Percentiles rank a stretch among this genome's conserved stretches.
phyloP scores from a whole-genome alignment of 2,888 invertebrate genomes.

The Prosapia bicincta region DNA sequence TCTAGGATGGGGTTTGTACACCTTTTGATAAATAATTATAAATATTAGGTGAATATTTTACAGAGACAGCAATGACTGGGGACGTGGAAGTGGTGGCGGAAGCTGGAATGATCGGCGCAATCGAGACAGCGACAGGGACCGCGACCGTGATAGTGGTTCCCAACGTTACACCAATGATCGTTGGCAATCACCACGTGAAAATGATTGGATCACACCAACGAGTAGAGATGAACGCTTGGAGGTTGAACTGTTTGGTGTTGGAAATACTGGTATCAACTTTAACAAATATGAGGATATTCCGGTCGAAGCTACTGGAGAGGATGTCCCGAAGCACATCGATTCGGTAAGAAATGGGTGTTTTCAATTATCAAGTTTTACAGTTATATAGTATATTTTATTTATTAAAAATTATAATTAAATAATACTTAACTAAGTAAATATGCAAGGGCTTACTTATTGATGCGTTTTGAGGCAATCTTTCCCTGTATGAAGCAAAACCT shows the following conservation, averaged over 20 bases:
- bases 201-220: constrained; percentile 84
- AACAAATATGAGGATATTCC: constrained; percentile 99
- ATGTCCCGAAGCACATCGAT: constrained; percentile 87
- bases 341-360: constrained; percentile 72
- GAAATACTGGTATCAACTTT: constrained; percentile 99
- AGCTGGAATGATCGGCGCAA: constrained; percentile 54
- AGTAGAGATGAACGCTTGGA: constrained; percentile 86
- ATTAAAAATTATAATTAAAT: too few species aligned
- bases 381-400: too few species aligned
- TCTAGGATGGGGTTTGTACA: too few species aligned
- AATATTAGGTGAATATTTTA: too few species aligned
- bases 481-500: too few species aligned
- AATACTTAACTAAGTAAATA: too few species aligned
- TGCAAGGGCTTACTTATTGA: too few species aligned
- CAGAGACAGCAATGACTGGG: constrained; percentile 41
- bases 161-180: constrained; percentile 56
- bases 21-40: too few species aligned
- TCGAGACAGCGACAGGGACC: constrained; percentile 46
- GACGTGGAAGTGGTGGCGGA: constrained; percentile 50
- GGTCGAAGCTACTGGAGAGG: constrained; percentile 97
- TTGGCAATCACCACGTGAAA: constrained; percentile 55
- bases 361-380: too few species aligned
- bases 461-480: too few species aligned
- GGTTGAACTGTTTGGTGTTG: constrained; percentile 81
- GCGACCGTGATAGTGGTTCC: constrained; percentile 49